These are phyloP conservation scores for Stigmatopora argus DNA, from an alignment of 2,113 vertebrate genomes.

Conservation along the genomic window DNA sequence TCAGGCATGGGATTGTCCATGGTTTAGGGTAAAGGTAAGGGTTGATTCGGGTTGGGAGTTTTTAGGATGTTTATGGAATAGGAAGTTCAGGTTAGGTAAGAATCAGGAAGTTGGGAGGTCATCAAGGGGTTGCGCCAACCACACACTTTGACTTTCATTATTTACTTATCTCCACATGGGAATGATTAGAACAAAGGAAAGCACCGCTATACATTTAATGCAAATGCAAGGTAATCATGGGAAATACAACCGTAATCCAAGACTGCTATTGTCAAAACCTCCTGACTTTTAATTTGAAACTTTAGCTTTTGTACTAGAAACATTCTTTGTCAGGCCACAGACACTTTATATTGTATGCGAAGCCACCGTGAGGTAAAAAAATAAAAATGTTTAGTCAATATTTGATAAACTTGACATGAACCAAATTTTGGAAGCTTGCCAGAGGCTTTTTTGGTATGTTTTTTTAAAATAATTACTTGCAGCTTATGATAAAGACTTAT, in stretches of 20 bases:
- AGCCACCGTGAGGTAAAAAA: not conserved
- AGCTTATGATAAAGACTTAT: not conserved
- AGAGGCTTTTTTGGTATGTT: not conserved
- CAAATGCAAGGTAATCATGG: not conserved
- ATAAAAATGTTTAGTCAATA: not conserved
- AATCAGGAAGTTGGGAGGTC: not conserved
- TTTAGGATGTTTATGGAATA: not conserved
- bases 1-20: not conserved
- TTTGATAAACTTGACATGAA: not conserved
- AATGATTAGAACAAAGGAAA: too few species aligned
- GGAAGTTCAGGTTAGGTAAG: not conserved
- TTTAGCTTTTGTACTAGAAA: not conserved
- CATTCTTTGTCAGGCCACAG: not conserved
- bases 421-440: not conserved
- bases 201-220: too few species aligned
- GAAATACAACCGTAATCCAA: not conserved
- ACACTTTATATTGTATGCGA: not conserved
- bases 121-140: too few species aligned
- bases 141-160: too few species aligned
- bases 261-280: not conserved
- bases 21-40: not conserved
- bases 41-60: not conserved
- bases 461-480: not conserved
- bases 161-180: too few species aligned
- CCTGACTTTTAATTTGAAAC: not conserved